These are phyloP conservation scores for Oreonectes daqikongensis DNA, from an alignment of 2,797 vertebrate species.

Conservation along the genomic window DNA sequence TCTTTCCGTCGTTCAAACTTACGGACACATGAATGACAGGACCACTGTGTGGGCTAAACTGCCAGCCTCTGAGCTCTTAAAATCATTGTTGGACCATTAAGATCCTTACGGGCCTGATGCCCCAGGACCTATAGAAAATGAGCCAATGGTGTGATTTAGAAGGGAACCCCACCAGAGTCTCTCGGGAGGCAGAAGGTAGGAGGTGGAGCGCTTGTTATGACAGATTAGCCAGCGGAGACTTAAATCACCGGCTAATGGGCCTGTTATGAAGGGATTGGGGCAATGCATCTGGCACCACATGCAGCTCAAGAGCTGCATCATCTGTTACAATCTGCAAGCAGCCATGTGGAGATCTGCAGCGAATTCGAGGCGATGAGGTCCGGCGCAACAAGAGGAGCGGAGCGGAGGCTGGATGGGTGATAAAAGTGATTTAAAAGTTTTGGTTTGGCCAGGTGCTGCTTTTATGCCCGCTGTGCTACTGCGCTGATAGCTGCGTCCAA, in stretches of 20 bases:
- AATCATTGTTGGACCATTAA: slow-evolving; percentile 34
- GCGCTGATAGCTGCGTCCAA: slow-evolving; percentile 48
- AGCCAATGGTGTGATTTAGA: slow-evolving; percentile 34
- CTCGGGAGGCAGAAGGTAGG: slow-evolving; percentile 26
- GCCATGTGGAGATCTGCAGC: slow-evolving; percentile 41
- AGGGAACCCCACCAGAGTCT: slow-evolving; percentile 40
- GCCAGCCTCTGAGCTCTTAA: slow-evolving; percentile 12
- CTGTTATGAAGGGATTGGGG: slow-evolving; percentile 58
- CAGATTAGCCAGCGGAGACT: slow-evolving; percentile 61
- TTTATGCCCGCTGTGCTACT: slow-evolving; percentile 38
- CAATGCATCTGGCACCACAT: slow-evolving; percentile 59
- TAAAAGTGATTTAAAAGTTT: slow-evolving; percentile 61
- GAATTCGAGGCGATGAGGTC: slow-evolving; percentile 21
- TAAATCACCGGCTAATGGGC: slow-evolving; percentile 66
- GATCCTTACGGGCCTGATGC: not conserved
- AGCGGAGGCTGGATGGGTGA: slow-evolving; percentile 22
- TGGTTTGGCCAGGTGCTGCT: slow-evolving; percentile 48
- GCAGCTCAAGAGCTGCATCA: slow-evolving; percentile 48
- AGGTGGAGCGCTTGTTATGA: slow-evolving; percentile 51
- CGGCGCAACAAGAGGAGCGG: slow-evolving; percentile 18
- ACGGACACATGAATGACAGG: slow-evolving; percentile 18
- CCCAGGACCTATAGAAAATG: slow-evolving; percentile 35
- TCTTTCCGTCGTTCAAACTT: slow-evolving; percentile 4
- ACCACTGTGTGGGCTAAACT: slow-evolving; percentile 33
- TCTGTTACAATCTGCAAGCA: slow-evolving; percentile 51